Base-by-base conservation (phyloP, 2,113 vertebrate species). In the Petromus typicus region DNA sequence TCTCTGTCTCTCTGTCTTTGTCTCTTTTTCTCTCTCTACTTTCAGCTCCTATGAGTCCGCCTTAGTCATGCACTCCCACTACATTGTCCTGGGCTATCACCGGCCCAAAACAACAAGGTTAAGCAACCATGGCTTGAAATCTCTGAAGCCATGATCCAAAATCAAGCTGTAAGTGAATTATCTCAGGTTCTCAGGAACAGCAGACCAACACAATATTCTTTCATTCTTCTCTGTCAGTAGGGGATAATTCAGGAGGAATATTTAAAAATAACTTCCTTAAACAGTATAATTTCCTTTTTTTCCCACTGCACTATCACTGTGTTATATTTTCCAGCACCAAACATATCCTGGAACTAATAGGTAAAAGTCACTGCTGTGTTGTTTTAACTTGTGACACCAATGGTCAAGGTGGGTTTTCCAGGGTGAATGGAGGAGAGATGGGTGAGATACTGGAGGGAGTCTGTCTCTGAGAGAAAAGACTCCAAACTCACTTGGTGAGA, bases 401-500 rank as follows among this genome's bases (percentile, higher is more conserved):
- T 56, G 71, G 76, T n/a, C 11, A 17, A 34, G 27, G 14, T 78
- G 67, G n/a, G 14, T 76, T 96, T 95, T 76, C 22, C 22, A 27
- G 14, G 18, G 34, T 63, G 22, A 40, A n/a, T 30, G 9, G 20
- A 7, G n/a, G 18, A 86, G 27, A 59, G n/a, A 16, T 7, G 40
- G 4, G 27, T 23, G 54, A 73, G 45, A 69, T n/a, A 22, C 30
- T 7, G n/a, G 32, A 45, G 17, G 27, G 30, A 43, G 13, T 16
- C 43, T 66, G 54, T 71, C 85, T 92, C 34, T 13, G 48, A 88
- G 40, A 81, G 48, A n/a, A 27, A 59, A 85, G 61, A 71, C 43
- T 40, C 40, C 93, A 91, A 82, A 48, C 34, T 80, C 67, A 69
- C 69, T 78, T 95, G 75, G 25, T 93, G 91, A 78, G 3, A 37